A percentile compares a stretch with the other conserved stretches of the same genome.
Evolutionary conservation across 2,797 vertebrate genomes (phyloP).

Genomic region (Petrocephalus sullivani): DNA sequence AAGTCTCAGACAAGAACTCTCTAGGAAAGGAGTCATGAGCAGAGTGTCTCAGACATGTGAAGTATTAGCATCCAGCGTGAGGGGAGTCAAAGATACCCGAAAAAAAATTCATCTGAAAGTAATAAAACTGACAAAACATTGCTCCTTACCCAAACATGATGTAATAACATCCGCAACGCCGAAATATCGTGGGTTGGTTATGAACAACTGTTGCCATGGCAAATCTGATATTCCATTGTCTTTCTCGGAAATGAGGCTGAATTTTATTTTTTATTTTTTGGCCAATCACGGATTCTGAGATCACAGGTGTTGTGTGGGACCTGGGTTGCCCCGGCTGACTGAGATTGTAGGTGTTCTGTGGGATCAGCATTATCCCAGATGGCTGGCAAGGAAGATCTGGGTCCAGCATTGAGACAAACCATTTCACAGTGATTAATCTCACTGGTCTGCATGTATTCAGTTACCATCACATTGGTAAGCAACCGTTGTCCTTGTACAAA

Average conservation of each 20-base stretch:
- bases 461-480: neutral
- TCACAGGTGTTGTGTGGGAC: neutral
- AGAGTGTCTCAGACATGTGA: neutral
- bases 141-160: neutral
- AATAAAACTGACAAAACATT: neutral
- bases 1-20: neutral
- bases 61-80: neutral
- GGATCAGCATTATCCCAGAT: neutral
- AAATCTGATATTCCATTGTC: neutral
- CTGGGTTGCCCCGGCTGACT: neutral
- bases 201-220: neutral
- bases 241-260: neutral
- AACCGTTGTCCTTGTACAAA: neutral
- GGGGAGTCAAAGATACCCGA: neutral
- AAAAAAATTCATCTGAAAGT: neutral
- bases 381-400: neutral
- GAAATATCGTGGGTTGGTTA: neutral
- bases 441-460: neutral
- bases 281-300: neutral
- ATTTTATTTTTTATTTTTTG: neutral
- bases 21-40: neutral
- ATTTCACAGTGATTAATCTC: neutral
- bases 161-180: neutral
- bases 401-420: neutral
- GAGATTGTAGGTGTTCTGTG: neutral